Evolutionary conservation across 2,113 vertebrate species (phyloP).

Genomic region (Gymnobelideus leadbeateri): DNA sequence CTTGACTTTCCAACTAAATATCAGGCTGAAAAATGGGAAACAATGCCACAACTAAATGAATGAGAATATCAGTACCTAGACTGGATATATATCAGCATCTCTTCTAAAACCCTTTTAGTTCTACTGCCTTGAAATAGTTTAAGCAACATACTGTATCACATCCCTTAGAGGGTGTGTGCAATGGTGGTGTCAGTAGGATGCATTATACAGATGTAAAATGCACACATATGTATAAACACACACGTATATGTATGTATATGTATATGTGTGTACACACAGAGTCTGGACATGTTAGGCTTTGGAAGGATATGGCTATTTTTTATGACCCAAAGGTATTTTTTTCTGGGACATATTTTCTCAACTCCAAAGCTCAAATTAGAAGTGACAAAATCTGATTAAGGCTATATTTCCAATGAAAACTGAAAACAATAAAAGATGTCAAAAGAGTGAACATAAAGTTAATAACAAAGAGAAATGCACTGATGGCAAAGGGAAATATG

Average conservation of each 20-base stretch:
- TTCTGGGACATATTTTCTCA: conserved; percentile 48
- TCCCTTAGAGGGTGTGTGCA: background rate
- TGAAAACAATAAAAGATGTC: conserved; percentile 60
- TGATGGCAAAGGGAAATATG: background rate
- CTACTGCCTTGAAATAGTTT: background rate
- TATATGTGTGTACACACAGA: background rate
- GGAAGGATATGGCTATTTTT: conserved; percentile 11
- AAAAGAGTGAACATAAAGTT: conserved; percentile 69
- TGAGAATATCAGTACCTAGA: background rate
- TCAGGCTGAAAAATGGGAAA: conserved; percentile 57
- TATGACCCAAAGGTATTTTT: conserved; percentile 12
- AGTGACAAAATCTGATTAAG: conserved; percentile 50
- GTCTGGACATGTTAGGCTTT: background rate
- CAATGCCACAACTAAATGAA: background rate
- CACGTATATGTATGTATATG: too few species aligned
- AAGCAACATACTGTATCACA: fast-evolving
- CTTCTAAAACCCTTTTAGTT: background rate
- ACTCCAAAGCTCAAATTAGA: conserved; percentile 64
- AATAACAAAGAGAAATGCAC: conserved; percentile 46
- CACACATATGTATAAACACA: background rate
- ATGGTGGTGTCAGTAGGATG: conserved; percentile 24
- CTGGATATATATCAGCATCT: background rate
- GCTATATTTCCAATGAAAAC: conserved; percentile 53
- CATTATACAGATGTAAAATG: background rate
- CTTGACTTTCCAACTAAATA: conserved; percentile 52